A percentile compares a stretch with the other conserved stretches of the same genome.
phyloP scores from a whole-genome alignment of 2,113 vertebrate genomes.

The Chaetura pelagica region DNA sequence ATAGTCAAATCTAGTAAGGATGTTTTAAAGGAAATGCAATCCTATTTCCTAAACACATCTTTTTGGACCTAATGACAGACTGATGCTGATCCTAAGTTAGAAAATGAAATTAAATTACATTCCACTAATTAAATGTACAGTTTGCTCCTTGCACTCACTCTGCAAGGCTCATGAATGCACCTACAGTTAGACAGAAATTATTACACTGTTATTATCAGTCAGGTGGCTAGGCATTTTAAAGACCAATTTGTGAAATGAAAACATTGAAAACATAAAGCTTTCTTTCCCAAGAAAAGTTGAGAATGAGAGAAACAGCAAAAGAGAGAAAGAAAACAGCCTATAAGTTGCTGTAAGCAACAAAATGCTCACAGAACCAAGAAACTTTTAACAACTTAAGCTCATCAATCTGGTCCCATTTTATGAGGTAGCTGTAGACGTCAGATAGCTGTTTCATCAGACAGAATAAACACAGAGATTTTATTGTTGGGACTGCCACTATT shows the following conservation, averaged over 20 bases:
- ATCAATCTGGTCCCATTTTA: background rate
- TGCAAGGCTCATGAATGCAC: constrained; percentile 30
- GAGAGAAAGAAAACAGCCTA: background rate
- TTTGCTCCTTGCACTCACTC: constrained; percentile 35
- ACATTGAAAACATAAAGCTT: background rate
- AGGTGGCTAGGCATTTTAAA: constrained; percentile 30
- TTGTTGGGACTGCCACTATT: background rate
- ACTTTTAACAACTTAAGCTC: background rate
- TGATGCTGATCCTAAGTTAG: constrained; percentile 48
- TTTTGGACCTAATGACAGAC: constrained; percentile 51
- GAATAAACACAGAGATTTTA: background rate
- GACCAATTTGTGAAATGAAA: constrained; percentile 9
- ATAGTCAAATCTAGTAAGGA: constrained; percentile 60
- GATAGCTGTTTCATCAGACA: background rate
- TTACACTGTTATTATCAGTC: constrained; percentile 1
- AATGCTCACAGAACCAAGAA: background rate
- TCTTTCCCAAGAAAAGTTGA: constrained; percentile 1
- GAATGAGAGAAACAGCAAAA: background rate
- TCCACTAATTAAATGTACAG: constrained; percentile 49
- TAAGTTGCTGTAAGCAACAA: background rate
- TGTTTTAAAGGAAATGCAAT: constrained; percentile 43
- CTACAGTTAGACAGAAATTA: constrained; percentile 4
- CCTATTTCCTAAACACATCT: constrained; percentile 41
- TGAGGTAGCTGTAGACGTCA: background rate
- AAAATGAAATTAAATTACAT: constrained; percentile 62